Evolutionary conservation across 1,140 invertebrate genomes (phyloP).

Genomic region (Uloborus diversus): DNA sequence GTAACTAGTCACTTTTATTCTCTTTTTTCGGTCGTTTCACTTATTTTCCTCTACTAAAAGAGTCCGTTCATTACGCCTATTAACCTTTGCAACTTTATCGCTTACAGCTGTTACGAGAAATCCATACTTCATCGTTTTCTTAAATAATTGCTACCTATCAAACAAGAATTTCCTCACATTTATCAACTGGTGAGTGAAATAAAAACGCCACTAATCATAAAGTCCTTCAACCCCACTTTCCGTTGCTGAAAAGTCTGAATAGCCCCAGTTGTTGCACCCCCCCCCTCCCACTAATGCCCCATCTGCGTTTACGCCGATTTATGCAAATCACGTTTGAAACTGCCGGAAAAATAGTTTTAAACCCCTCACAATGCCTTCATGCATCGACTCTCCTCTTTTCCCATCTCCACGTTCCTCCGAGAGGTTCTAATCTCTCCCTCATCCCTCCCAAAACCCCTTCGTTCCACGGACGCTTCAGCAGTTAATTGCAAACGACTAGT

Average conservation of each 20-base stretch:
- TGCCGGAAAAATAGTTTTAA: constrained; percentile 43
- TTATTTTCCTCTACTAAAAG: too few species aligned
- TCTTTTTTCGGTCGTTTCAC: too few species aligned
- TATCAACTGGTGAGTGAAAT: background rate
- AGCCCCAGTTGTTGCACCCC: background rate
- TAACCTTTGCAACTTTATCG: too few species aligned
- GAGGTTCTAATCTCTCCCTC: background rate
- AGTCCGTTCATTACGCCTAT: too few species aligned
- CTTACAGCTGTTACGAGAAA: too few species aligned
- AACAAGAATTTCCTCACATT: background rate
- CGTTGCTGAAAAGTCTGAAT: background rate
- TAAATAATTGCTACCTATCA: background rate
- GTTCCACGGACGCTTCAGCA: constrained; percentile 12
- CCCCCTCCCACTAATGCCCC: constrained; percentile 11
- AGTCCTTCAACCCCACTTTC: constrained; percentile 11
- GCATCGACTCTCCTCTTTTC: background rate
- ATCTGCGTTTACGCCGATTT: constrained; percentile 37
- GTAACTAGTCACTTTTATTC: too few species aligned
- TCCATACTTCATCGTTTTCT: too few species aligned
- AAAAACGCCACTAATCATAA: background rate
- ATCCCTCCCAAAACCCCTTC: background rate
- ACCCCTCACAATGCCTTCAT: constrained; percentile 13
- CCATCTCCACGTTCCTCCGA: background rate
- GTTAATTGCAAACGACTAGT: constrained; percentile 47
- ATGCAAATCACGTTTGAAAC: constrained; percentile 44